These are phyloP conservation scores for Drosophila neonasuta DNA, from an alignment of 2,888 invertebrate genomes.

Conservation along the genomic window DNA sequence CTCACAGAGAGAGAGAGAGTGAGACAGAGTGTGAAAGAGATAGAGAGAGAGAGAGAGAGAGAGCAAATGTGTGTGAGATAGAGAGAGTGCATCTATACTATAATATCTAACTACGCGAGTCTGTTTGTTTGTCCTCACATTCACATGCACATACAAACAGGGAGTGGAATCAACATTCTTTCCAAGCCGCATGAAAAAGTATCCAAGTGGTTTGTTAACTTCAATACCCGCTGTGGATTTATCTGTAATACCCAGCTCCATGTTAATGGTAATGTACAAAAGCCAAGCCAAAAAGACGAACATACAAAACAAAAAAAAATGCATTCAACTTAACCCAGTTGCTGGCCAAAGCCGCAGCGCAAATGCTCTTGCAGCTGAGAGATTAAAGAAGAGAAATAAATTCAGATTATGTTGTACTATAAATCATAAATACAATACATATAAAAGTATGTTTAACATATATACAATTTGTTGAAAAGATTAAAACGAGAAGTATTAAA, in stretches of 20 bases:
- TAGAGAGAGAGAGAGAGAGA: not conserved
- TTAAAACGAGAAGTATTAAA: not conserved
- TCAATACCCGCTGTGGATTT: slow-evolving; percentile 82
- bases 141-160: slow-evolving; percentile 67
- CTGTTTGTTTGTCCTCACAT: slow-evolving; percentile 39
- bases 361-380: slow-evolving; percentile 28
- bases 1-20: slow-evolving; percentile 12
- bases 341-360: slow-evolving; percentile 17
- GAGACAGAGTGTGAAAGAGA: slow-evolving; percentile 20
- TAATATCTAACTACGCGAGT: slow-evolving; percentile 46
- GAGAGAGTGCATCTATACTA: slow-evolving; percentile 54
- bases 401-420: not conserved
- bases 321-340: slow-evolving; percentile 8
- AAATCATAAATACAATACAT: not conserved
- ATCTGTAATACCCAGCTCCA: slow-evolving; percentile 81
- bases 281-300: slow-evolving; percentile 30
- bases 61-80: slow-evolving; percentile 11
- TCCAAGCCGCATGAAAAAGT: slow-evolving; percentile 82
- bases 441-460: too few species aligned
- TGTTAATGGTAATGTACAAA: slow-evolving; percentile 82
- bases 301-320: slow-evolving; percentile 32
- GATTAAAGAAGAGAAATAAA: slow-evolving; percentile 3
- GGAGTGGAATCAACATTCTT: slow-evolving; percentile 82
- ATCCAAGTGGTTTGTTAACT: slow-evolving; percentile 82
- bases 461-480: not conserved